Evolutionary conservation across 2,797 vertebrate species (phyloP).

Genomic region (Odontamblyopus rebecca): DNA sequence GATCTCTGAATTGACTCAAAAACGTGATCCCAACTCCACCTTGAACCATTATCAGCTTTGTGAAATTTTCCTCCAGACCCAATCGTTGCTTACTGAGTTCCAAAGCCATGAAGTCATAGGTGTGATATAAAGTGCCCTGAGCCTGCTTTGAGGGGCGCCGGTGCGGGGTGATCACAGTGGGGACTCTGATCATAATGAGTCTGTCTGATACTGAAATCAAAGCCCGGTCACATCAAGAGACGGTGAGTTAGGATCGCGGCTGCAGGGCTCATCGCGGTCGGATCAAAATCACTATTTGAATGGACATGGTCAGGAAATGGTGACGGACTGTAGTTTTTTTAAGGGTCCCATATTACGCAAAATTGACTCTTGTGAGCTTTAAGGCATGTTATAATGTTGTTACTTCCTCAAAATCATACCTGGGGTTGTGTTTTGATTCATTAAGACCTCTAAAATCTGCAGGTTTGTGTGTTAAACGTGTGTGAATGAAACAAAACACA

Average conservation of each 20-base stretch:
- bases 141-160: neutral
- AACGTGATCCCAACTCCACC: neutral
- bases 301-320: too few species aligned
- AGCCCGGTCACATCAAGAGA: neutral
- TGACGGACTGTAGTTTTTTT: too few species aligned
- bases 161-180: neutral
- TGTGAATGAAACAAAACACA: too few species aligned
- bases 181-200: neutral
- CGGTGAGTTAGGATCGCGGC: neutral
- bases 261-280: too few species aligned
- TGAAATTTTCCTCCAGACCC: neutral
- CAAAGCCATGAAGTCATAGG: neutral
- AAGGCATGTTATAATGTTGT: too few species aligned
- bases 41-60: neutral
- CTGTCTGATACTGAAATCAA: slow-evolving; percentile 3
- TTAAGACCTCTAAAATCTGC: too few species aligned
- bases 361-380: too few species aligned
- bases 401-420: too few species aligned
- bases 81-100: neutral
- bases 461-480: too few species aligned
- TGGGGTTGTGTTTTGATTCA: too few species aligned
- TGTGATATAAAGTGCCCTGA: neutral
- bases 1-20: neutral
- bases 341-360: too few species aligned
- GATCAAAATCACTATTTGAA: too few species aligned